Percentiles rank a stretch among this genome's conserved stretches.
Conservation (phyloP, 2,888 invertebrate genomes). For the Leucozona laternaria region DNA sequence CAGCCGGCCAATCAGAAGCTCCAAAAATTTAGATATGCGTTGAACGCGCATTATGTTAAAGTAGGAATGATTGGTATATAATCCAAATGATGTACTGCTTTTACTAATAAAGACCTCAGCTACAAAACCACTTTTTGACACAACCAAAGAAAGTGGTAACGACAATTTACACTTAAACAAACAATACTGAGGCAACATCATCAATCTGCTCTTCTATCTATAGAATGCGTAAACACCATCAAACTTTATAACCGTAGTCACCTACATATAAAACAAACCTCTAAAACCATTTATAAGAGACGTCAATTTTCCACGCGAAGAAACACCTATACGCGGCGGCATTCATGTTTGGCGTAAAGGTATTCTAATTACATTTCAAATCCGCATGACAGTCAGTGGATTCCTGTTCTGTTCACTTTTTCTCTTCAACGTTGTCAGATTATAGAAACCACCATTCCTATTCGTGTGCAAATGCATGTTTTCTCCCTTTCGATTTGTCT, state of each 20-base stretch:
- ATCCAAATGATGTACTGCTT: not conserved
- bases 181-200: not conserved
- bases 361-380: constrained; percentile 62
- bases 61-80: no score
- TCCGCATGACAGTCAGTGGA: constrained; percentile 29
- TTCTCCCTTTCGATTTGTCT: constrained; percentile 56
- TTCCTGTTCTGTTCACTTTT: constrained; percentile 32
- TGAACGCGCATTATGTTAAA: no score
- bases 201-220: not conserved
- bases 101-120: not conserved
- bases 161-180: constrained; percentile 18
- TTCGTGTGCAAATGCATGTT: constrained; percentile 40
- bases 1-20: no score
- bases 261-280: constrained; percentile 23
- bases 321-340: constrained; percentile 24
- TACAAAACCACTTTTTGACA: not conserved
- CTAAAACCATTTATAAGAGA: constrained; percentile 47
- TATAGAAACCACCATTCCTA: constrained; percentile 15
- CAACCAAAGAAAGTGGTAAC: constrained; percentile 4
- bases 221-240: constrained; percentile 1
- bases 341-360: constrained; percentile 18
- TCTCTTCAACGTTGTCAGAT: constrained; percentile 27
- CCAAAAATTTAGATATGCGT: no score
- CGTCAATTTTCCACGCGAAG: constrained; percentile 64
- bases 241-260: not conserved